A percentile compares a stretch with the other conserved stretches of the same genome.
Conservation (phyloP, 2,113 vertebrate species). For the Varanus komodoensis region DNA sequence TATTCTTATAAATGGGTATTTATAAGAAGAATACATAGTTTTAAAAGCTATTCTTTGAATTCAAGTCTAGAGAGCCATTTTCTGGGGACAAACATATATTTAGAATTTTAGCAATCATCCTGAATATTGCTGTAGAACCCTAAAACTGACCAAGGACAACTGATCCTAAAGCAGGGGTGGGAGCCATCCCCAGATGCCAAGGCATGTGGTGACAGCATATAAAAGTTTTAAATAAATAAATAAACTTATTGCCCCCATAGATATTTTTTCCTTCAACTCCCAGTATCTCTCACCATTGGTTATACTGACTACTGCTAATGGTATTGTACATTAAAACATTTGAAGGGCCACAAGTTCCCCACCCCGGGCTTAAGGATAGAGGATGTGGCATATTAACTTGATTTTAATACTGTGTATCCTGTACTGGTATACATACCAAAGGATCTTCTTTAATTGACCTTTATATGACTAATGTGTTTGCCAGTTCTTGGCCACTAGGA, state of each 20-base stretch:
- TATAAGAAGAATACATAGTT: background rate
- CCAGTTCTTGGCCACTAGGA: background rate
- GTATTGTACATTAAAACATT: background rate
- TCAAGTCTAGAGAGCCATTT: background rate
- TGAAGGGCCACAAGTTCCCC: too few species aligned
- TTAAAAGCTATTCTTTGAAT: background rate
- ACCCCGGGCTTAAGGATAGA: background rate
- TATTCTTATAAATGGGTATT: background rate
- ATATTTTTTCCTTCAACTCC: too few species aligned
- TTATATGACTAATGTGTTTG: background rate
- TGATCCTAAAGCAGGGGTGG: background rate
- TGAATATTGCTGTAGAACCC: background rate
- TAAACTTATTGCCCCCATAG: too few species aligned
- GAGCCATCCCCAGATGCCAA: too few species aligned
- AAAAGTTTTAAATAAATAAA: too few species aligned
- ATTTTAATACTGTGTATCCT: background rate
- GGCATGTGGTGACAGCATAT: too few species aligned
- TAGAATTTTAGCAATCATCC: background rate
- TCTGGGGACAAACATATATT: background rate
- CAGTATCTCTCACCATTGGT: too few species aligned
- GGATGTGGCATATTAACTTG: background rate
- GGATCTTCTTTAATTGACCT: background rate
- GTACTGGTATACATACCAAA: background rate
- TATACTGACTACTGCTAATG: too few species aligned
- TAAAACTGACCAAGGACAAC: background rate